A percentile compares a stretch with the other conserved stretches of the same genome.
phyloP scores from a whole-genome alignment of 2,888 invertebrate genomes.

The Hipparchia sbordonii region DNA sequence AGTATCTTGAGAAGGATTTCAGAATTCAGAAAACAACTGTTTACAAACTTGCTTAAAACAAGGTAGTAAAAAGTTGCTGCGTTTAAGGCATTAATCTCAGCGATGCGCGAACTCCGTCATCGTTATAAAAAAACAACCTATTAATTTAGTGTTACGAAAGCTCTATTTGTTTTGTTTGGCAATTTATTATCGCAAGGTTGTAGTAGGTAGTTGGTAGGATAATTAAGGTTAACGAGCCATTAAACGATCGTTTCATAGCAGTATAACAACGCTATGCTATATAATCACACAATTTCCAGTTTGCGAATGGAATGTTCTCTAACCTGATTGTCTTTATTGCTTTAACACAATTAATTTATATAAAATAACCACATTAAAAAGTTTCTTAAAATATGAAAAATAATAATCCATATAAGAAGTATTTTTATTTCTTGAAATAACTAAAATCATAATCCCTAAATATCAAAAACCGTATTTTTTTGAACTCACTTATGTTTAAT shows the following conservation, averaged over 20 bases:
- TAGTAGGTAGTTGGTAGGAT: slow-evolving; percentile 6
- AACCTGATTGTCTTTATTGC: neutral
- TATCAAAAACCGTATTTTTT: too few relatives aligned
- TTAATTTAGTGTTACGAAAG: slow-evolving; percentile 36
- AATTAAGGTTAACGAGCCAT: slow-evolving; percentile 46
- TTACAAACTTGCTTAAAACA: neutral
- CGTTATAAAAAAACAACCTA: slow-evolving; percentile 4
- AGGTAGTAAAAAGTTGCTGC: neutral
- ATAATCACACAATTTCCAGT: slow-evolving; percentile 24
- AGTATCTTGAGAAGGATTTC: too few relatives aligned
- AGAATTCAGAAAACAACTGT: too few relatives aligned
- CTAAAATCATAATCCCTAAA: too few relatives aligned
- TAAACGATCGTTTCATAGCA: slow-evolving; percentile 34
- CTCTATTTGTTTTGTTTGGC: slow-evolving; percentile 28
- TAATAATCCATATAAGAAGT: too few relatives aligned
- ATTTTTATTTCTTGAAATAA: too few relatives aligned
- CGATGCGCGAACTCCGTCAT: neutral
- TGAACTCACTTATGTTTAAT: too few relatives aligned
- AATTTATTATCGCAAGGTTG: slow-evolving; percentile 31
- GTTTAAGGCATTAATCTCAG: neutral
- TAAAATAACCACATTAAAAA: too few relatives aligned
- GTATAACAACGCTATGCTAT: slow-evolving; percentile 13
- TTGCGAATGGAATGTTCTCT: slow-evolving; percentile 27
- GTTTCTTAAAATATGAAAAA: too few relatives aligned
- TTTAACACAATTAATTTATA: neutral